Percentiles rank a stretch among this genome's conserved stretches.
phyloP scores from a whole-genome alignment of 1,140 invertebrate genomes.

The Dendroctonus valens region DNA sequence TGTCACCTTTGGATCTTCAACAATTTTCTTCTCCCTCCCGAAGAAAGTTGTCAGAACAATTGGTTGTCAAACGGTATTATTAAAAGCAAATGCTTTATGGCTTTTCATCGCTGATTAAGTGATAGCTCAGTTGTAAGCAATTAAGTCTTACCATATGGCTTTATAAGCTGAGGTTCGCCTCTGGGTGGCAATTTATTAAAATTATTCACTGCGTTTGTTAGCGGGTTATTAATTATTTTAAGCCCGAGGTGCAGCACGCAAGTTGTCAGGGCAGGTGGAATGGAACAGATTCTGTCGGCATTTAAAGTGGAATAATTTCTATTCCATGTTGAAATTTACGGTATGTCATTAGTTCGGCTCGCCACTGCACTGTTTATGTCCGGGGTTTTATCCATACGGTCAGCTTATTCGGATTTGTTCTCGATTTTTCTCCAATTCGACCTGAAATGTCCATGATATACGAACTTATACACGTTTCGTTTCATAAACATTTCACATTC shows the following conservation, averaged over 20 bases:
- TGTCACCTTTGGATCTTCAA: too few species aligned
- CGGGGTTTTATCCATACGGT: too few species aligned
- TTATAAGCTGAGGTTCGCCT: conserved; percentile 24
- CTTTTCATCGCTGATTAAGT: conserved; percentile 1
- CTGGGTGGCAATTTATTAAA: conserved; percentile 29
- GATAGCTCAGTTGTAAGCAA: conserved; percentile 19
- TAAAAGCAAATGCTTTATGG: too few species aligned
- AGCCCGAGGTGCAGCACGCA: conserved; percentile 24
- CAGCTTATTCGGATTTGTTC: too few species aligned
- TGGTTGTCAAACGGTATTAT: too few species aligned
- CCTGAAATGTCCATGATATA: too few species aligned
- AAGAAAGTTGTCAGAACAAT: too few species aligned
- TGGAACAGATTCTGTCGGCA: conserved; percentile 14
- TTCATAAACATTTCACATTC: not conserved
- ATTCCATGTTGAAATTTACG: conserved; percentile 3
- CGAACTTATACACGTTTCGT: not conserved
- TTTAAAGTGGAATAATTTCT: conserved; percentile 5
- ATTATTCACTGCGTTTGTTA: conserved; percentile 26
- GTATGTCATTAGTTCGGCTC: conserved; percentile 1
- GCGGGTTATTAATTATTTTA: conserved; percentile 29
- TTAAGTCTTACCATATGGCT: conserved; percentile 24
- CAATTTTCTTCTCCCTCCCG: too few species aligned
- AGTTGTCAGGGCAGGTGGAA: conserved; percentile 22
- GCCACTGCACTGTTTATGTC: not conserved
- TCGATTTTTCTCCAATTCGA: too few species aligned